Evolutionary conservation across 30 jellyfish, hydroid and myxozoan species (phyloP).

Genomic region (Chrysaora quinquecirrha): DNA sequence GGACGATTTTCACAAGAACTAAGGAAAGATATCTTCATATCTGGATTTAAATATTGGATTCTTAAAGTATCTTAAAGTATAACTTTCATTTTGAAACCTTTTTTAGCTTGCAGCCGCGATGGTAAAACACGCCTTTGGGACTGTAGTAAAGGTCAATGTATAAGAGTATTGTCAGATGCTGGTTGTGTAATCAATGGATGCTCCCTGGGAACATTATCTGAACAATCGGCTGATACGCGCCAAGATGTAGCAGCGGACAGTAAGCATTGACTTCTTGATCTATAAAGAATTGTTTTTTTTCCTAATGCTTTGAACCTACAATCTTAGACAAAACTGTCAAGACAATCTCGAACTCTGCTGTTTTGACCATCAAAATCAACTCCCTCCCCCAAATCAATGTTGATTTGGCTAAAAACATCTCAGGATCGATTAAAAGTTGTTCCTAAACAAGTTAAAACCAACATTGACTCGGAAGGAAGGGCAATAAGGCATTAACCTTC

Average conservation of each 20-base stretch:
- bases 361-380: background rate
- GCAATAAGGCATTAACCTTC: no score
- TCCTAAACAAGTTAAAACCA: no score
- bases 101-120: constrained; percentile 83
- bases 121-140: constrained; percentile 87
- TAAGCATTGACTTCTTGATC: background rate
- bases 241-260: background rate
- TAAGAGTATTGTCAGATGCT: constrained; percentile 19
- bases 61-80: no score
- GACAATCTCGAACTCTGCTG: background rate
- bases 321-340: no score
- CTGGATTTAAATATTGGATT: no score
- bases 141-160: constrained; percentile 68
- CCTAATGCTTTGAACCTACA: background rate
- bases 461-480: no score
- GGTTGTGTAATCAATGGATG: constrained; percentile 51
- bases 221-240: background rate
- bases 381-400: no score
- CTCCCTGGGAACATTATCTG: background rate
- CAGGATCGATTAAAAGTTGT: background rate
- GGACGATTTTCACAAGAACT: no score
- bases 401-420: background rate
- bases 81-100: no score
- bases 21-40: no score
- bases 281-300: background rate